These are phyloP conservation scores for Drosophila fulvimacula DNA, from an alignment of 2,888 invertebrate genomes.

Conservation along the genomic window DNA sequence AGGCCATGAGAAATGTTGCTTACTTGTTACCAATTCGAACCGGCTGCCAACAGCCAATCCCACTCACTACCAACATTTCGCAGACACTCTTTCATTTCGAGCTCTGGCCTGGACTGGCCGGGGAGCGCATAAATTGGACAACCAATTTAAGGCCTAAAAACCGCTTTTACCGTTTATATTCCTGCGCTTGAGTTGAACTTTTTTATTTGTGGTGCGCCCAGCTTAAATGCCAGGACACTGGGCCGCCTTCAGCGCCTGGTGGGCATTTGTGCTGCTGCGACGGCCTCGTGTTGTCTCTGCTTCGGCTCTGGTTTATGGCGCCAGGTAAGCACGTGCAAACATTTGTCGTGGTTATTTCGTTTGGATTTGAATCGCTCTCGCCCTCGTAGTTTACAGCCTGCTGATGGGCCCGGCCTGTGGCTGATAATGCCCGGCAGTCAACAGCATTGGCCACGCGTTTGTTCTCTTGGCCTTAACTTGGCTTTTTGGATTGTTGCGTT, in stretches of 20 bases:
- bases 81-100: slow-evolving; percentile 22
- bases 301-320: slow-evolving; percentile 62
- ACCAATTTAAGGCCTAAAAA: slow-evolving; percentile 79
- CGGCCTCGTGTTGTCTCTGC: slow-evolving; percentile 13
- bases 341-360: slow-evolving; percentile 78
- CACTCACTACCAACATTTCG: slow-evolving; percentile 43
- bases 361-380: slow-evolving; percentile 73
- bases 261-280: slow-evolving; percentile 32
- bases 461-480: slow-evolving; percentile 63
- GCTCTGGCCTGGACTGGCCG: background rate
- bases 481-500: slow-evolving; percentile 73
- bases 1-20: slow-evolving; percentile 59
- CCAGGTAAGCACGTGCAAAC: slow-evolving; percentile 77
- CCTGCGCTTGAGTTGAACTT: slow-evolving; percentile 54
- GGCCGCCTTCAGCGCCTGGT: slow-evolving; percentile 45
- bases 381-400: slow-evolving; percentile 70
- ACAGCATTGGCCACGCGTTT: slow-evolving; percentile 58
- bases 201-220: slow-evolving; percentile 36
- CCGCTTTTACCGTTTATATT: slow-evolving; percentile 78
- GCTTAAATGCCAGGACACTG: slow-evolving; percentile 64
- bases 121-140: slow-evolving; percentile 76
- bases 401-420: slow-evolving; percentile 58
- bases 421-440: slow-evolving; percentile 68
- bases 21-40: slow-evolving; percentile 58
- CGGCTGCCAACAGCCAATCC: slow-evolving; percentile 36